Percentiles rank a stretch among this genome's conserved stretches.
Conservation (phyloP, 2,888 invertebrate species). For the Ormyrus rosae region DNA sequence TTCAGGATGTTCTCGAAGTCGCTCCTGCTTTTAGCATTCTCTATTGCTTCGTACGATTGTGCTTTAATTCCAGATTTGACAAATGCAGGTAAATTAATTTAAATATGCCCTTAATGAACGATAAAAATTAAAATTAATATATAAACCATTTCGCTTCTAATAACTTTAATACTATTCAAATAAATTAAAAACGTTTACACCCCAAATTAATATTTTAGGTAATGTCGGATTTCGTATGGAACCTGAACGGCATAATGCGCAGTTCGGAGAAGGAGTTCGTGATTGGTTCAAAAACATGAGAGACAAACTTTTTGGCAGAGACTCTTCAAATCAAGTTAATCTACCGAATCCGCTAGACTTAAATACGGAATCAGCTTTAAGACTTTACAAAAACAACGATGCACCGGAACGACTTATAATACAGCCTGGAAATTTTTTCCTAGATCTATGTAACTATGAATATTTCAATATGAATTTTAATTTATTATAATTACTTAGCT, state of each 20-base stretch:
- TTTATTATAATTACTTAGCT: too few species aligned
- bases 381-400: neutral
- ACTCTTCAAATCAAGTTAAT: neutral
- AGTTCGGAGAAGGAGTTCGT: conserved; percentile 57
- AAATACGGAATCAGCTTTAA: neutral
- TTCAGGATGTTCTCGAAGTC: conserved; percentile 19
- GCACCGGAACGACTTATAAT: conserved; percentile 1
- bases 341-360: conserved; percentile 27
- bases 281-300: conserved; percentile 64
- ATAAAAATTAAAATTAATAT: neutral
- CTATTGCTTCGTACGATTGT: conserved; percentile 9
- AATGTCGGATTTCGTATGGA: conserved; percentile 11
- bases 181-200: too few species aligned
- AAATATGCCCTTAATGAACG: neutral
- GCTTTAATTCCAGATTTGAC: neutral
- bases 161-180: neutral
- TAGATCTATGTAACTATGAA: conserved; percentile 44
- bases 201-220: neutral
- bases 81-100: conserved; percentile 10
- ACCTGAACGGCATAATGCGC: neutral
- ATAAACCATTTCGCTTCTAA: neutral
- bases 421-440: conserved; percentile 40
- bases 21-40: conserved; percentile 17
- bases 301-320: conserved; percentile 37
- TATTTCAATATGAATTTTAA: too few species aligned